Evolutionary conservation across 2,797 vertebrate species (phyloP), one percentile per base, ranked within the genome.

Genomic region (Poecile montanus): DNA sequence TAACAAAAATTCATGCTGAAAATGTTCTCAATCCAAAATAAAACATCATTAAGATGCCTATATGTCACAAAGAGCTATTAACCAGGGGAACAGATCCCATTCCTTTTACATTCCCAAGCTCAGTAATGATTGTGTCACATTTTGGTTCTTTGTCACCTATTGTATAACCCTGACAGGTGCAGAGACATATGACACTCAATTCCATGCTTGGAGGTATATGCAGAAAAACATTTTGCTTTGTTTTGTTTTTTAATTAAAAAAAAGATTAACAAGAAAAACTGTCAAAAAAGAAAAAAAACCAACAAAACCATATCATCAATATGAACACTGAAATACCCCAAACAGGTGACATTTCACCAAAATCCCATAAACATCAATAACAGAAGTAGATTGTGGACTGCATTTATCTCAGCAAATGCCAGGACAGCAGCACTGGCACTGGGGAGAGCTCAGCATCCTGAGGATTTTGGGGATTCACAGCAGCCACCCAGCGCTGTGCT

Each of bases 1-100:
- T 91, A 88, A 89, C 82, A 94, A 81, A 94, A 91, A 78, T 34
- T 84, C 60, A 68, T 67, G 32, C 53, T 16, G 38, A 86, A 61
- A 94, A 86, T 47, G 54, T 16, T 65, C 89, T 61, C 61, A 85
- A 42, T 82, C 38, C 74, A 63, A 91, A 86, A 72, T 65, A 86
- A 91, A 79, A 57, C 42, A 90, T 67, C 57, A 51, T 72, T 88
- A 73, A 56, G 19, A 62, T 53, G 48, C 51, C 67, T 72, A 5
- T 57, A 32, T 45, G 81, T 67, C 87, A 89, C 78, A 76, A 85
- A 73, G 51, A 79, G 63, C 71, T 93, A 34, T 63, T 82, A 66
- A 54, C 36, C 36, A 89, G 20, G n/a, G 32, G 51, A 89, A 75
- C 7, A 22, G 67, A 67, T 73, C 63, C 76, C 67, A 53, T 34